phyloP scores from a whole-genome alignment of 2,797 vertebrate species.

The Neopelma chrysocephalum region DNA sequence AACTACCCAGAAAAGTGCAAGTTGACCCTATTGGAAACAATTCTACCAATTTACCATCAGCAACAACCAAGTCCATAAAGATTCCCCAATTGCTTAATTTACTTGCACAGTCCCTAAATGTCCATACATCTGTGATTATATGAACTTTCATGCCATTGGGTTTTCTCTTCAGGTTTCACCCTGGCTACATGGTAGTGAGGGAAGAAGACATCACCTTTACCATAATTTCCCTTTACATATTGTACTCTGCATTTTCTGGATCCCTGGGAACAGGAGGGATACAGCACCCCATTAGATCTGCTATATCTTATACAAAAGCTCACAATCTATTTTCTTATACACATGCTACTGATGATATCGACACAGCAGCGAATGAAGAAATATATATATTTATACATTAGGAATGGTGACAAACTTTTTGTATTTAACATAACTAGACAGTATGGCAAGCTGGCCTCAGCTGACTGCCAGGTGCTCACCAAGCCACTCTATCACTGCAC shows the following conservation, averaged over 20 bases:
- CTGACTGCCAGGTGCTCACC: neutral
- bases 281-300: neutral
- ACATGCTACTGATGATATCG: neutral
- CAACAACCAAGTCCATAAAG: neutral
- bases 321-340: neutral
- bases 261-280: neutral
- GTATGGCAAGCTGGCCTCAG: fast-evolving
- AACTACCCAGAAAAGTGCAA: neutral
- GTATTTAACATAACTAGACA: neutral
- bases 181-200: neutral
- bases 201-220: neutral
- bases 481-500: neutral
- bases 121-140: neutral
- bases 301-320: neutral
- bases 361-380: neutral
- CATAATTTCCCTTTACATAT: neutral
- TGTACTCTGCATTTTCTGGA: neutral
- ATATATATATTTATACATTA: neutral
- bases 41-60: neutral
- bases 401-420: neutral
- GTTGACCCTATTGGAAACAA: fast-evolving
- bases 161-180: neutral
- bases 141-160: neutral
- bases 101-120: neutral
- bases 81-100: neutral